phyloP scores from a whole-genome alignment of 2,113 vertebrate species.

The Lagopus muta region DNA sequence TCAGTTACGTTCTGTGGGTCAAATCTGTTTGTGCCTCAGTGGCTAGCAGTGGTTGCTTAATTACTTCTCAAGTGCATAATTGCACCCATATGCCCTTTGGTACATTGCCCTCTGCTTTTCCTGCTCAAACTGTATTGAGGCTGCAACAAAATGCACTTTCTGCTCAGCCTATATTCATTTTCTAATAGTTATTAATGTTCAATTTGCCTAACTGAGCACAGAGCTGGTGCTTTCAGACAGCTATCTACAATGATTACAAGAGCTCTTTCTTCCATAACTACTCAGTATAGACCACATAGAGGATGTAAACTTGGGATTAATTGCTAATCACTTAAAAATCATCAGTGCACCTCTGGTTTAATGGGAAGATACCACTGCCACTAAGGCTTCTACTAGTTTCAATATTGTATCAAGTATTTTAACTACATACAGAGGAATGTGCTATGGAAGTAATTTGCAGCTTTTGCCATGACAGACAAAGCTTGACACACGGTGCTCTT shows the following conservation, averaged over 20 bases:
- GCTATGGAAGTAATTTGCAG: background rate
- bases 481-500: background rate
- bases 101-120: background rate
- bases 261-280: background rate
- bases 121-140: background rate
- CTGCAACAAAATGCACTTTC: background rate
- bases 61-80: background rate
- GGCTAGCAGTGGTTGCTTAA: background rate
- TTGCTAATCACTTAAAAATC: constrained; percentile 15
- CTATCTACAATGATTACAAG: background rate
- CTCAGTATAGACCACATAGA: background rate
- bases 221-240: background rate
- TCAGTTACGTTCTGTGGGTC: background rate
- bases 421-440: background rate
- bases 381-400: background rate
- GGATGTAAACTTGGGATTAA: background rate
- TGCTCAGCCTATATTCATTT: background rate
- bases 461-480: background rate
- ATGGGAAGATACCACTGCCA: background rate
- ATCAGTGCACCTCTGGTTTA: background rate
- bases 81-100: rapidly evolving
- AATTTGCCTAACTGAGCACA: background rate
- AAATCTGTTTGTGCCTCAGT: background rate
- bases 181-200: background rate
- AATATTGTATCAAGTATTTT: background rate